phyloP scores from a whole-genome alignment of 2,797 vertebrate genomes.

The Acrocephalus scirpaceus region DNA sequence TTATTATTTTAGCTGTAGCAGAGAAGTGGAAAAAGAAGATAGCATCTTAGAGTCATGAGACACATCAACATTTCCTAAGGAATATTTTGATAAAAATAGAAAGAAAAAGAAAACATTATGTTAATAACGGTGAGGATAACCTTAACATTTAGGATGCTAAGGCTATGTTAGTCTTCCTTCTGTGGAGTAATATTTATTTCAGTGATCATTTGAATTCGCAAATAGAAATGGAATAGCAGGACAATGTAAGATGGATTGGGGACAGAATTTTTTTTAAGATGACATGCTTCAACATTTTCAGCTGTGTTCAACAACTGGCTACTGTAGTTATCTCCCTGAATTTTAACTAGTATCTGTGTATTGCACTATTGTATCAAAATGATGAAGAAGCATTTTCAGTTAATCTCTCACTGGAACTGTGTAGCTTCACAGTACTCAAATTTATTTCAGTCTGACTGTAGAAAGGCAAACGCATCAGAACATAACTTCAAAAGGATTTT shows the following conservation, averaged over 20 bases:
- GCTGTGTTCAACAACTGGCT: neutral
- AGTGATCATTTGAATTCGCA: neutral
- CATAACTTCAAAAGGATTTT: neutral
- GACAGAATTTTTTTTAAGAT: neutral
- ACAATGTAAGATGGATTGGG: neutral
- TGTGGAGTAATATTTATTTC: neutral
- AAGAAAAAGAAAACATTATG: neutral
- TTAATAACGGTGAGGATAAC: neutral
- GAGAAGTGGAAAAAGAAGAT: neutral
- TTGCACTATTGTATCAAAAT: neutral
- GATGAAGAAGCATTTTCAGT: neutral
- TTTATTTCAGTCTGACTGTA: neutral
- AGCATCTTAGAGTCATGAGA: neutral
- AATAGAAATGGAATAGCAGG: neutral
- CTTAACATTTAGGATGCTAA: neutral
- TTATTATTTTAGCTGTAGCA: neutral
- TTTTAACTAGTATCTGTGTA: neutral
- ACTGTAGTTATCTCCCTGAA: neutral
- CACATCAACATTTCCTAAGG: neutral
- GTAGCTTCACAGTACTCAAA: neutral
- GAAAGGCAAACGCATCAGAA: neutral
- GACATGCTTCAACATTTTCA: neutral
- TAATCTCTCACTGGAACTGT: neutral
- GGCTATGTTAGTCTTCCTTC: neutral
- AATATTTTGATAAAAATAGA: neutral